These are phyloP conservation scores for Choristoneura rosaceana DNA, from an alignment of 2,888 invertebrate genomes.

Conservation along the genomic window DNA sequence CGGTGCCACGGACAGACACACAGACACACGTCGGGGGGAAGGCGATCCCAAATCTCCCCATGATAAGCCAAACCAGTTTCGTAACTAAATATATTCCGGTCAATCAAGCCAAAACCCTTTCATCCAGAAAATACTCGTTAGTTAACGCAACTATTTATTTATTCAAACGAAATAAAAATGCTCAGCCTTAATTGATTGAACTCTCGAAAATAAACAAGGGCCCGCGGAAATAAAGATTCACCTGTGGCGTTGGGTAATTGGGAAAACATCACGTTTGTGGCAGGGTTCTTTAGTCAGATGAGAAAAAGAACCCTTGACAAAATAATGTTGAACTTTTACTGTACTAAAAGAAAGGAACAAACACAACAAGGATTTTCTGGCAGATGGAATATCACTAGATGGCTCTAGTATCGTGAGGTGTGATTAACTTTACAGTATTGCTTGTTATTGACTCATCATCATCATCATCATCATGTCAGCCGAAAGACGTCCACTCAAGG, in stretches of 20 bases:
- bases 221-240: slow-evolving; percentile 53
- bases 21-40: no score
- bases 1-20: no score
- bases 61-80: background rate
- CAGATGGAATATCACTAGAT: no score
- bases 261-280: slow-evolving; percentile 38
- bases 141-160: slow-evolving; percentile 11
- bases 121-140: slow-evolving; percentile 19
- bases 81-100: background rate
- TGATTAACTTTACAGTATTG: no score
- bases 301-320: background rate
- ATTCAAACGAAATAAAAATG: slow-evolving; percentile 45
- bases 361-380: no score
- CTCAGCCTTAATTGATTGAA: slow-evolving; percentile 56
- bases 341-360: background rate
- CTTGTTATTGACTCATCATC: no score
- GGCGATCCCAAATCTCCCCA: no score
- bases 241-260: slow-evolving; percentile 49
- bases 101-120: slow-evolving; percentile 29
- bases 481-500: no score
- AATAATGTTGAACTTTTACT: background rate
- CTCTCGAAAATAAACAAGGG: slow-evolving; percentile 60
- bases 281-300: slow-evolving; percentile 16
- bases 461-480: no score
- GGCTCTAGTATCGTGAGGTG: no score